Evolutionary conservation across 2,113 vertebrate genomes (phyloP).

Genomic region (Sander lucioperca): DNA sequence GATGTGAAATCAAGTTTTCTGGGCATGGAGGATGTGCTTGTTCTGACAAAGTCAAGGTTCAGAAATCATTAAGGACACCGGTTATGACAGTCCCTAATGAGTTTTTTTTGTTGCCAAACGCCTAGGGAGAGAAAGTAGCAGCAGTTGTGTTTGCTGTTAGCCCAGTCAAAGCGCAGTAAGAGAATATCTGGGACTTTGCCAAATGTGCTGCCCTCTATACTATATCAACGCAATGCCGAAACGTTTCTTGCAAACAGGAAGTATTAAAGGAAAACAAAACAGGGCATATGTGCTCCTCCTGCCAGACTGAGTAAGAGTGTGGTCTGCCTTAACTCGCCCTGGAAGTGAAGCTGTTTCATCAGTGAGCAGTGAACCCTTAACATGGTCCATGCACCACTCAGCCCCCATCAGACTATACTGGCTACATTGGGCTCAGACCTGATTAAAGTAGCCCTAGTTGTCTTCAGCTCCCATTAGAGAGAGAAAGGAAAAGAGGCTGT

Average conservation of each 20-base stretch:
- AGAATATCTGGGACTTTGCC: slow-evolving; percentile 64
- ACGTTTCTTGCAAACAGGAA: slow-evolving; percentile 65
- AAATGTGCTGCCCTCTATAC: slow-evolving; percentile 63
- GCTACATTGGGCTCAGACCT: slow-evolving; percentile 78
- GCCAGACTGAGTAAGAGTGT: slow-evolving; percentile 76
- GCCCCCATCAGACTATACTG: slow-evolving; percentile 78
- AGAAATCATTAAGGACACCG: slow-evolving; percentile 22
- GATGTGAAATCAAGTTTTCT: slow-evolving; percentile 8
- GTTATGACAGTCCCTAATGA: slow-evolving; percentile 4
- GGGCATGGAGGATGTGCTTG: not conserved
- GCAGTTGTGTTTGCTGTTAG: slow-evolving; percentile 39
- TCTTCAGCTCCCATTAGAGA: slow-evolving; percentile 80
- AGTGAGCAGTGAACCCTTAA: slow-evolving; percentile 82
- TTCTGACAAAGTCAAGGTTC: slow-evolving; percentile 32
- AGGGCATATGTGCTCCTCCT: slow-evolving; percentile 75
- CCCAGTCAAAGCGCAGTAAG: slow-evolving; percentile 54
- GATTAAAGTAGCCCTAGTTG: slow-evolving; percentile 78
- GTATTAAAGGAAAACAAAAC: slow-evolving; percentile 73
- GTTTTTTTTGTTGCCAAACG: not conserved
- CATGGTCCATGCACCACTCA: slow-evolving; percentile 76
- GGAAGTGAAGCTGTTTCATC: slow-evolving; percentile 81
- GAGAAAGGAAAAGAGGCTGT: slow-evolving; percentile 54
- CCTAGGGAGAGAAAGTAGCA: slow-evolving; percentile 30
- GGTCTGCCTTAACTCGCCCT: slow-evolving; percentile 70
- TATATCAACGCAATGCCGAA: slow-evolving; percentile 66